phyloP scores from a whole-genome alignment of 2,113 vertebrate genomes.

The Sitta europaea region DNA sequence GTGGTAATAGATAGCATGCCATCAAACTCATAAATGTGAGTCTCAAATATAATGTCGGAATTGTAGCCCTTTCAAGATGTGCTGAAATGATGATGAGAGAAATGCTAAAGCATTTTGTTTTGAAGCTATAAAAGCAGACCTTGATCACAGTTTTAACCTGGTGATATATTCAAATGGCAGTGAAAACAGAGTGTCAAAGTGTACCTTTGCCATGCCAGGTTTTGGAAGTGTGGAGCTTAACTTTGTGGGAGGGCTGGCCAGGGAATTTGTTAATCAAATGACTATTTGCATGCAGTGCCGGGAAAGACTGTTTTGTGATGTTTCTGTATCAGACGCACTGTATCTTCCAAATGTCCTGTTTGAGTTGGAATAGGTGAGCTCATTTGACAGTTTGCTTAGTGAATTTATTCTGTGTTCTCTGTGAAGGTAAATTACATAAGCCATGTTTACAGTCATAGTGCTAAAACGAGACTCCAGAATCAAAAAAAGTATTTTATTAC shows the following conservation, averaged over 20 bases:
- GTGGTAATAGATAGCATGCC: not conserved
- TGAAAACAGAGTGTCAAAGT: not conserved
- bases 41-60: not conserved
- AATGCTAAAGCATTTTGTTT: not conserved
- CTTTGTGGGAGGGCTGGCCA: not conserved
- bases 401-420: not conserved
- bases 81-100: not conserved
- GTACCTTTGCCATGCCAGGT: not conserved
- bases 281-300: not conserved
- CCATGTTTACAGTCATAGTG: not conserved
- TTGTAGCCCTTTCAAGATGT: not conserved
- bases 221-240: not conserved
- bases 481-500: not conserved
- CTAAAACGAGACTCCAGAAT: not conserved
- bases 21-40: not conserved
- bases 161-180: no score
- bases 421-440: not conserved
- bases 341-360: not conserved
- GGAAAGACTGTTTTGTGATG: not conserved
- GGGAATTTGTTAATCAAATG: not conserved
- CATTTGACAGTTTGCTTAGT: not conserved
- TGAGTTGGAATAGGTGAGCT: not conserved
- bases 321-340: not conserved
- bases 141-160: not conserved
- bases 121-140: not conserved